Percentiles rank a stretch among this genome's conserved stretches.
Evolutionary conservation across 2,797 vertebrate species (phyloP).

Genomic region (Halcyon chelicuti): DNA sequence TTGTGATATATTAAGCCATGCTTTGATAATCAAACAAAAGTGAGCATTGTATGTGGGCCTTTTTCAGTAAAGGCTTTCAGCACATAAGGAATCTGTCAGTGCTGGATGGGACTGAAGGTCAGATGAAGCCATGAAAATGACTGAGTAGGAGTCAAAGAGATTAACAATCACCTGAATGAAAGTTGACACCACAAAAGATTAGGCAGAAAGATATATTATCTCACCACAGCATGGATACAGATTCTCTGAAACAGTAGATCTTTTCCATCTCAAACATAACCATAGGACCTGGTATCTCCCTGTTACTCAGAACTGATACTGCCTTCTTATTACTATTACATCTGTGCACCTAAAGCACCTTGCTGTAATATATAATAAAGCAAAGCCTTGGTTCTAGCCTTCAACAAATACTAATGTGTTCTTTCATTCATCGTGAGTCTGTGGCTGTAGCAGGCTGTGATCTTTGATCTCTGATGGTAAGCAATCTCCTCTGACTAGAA

Average conservation of each 20-base stretch:
- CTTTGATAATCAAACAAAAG: slow-evolving; percentile 4
- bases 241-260: not conserved
- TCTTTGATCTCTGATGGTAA: slow-evolving; percentile 11
- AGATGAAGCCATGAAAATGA: slow-evolving; percentile 14
- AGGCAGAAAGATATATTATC: slow-evolving; percentile 24
- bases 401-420: not conserved
- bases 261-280: slow-evolving; percentile 6
- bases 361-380: not conserved
- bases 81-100: not conserved
- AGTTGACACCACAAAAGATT: slow-evolving; percentile 37
- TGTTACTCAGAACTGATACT: not conserved
- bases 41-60: not conserved
- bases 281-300: not conserved
- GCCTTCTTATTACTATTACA: not conserved
- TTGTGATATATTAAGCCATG: rapidly evolving
- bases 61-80: not conserved
- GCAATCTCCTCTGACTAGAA: not conserved
- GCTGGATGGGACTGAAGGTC: not conserved
- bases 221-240: not conserved
- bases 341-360: not conserved
- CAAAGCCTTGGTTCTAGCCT: not conserved
- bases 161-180: slow-evolving; percentile 39
- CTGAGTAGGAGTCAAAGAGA: slow-evolving; percentile 2
- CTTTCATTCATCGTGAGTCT: slow-evolving; percentile 22
- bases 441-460: slow-evolving; percentile 21